Evolutionary conservation across 2,797 vertebrate genomes (phyloP).

Genomic region (Enteromius mattozi): DNA sequence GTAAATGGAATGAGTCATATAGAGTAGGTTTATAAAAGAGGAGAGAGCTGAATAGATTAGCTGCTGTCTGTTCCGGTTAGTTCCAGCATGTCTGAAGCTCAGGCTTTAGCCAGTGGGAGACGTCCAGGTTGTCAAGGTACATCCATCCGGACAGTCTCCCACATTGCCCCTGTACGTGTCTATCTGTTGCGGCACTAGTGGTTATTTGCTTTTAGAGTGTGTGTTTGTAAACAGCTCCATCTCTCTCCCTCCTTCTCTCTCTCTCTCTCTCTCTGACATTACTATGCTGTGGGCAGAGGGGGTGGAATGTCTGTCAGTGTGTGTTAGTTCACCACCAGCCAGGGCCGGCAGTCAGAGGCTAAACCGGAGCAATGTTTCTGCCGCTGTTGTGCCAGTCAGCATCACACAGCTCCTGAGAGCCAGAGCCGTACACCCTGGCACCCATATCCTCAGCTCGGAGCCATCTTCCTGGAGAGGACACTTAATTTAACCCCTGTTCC

Average conservation of each 20-base stretch:
- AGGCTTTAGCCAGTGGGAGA: slow-evolving; percentile 56
- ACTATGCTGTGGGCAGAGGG: slow-evolving; percentile 41
- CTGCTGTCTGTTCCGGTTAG: slow-evolving; percentile 63
- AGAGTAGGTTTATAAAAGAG: slow-evolving; percentile 40
- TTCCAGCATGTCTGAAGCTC: slow-evolving; percentile 51
- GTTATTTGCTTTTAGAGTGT: slow-evolving; percentile 28
- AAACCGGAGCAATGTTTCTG: slow-evolving; percentile 47
- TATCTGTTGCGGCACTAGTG: not conserved
- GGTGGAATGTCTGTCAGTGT: slow-evolving; percentile 59
- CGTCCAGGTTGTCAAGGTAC: slow-evolving; percentile 63
- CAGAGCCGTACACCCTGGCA: slow-evolving; percentile 18
- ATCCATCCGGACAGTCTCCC: slow-evolving; percentile 49
- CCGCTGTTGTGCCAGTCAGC: slow-evolving; percentile 44
- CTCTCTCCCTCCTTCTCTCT: not conserved
- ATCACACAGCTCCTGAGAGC: slow-evolving; percentile 44
- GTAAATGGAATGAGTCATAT: slow-evolving; percentile 37
- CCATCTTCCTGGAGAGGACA: slow-evolving; percentile 49
- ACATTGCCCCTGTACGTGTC: slow-evolving; percentile 13
- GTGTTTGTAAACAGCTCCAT: slow-evolving; percentile 45
- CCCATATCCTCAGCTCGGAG: not conserved
- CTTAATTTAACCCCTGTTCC: slow-evolving; percentile 39
- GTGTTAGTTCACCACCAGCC: slow-evolving; percentile 54
- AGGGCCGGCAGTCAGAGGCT: slow-evolving; percentile 52
- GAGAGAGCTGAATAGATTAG: slow-evolving; percentile 53
- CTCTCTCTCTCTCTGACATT: slow-evolving; percentile 21